A percentile compares a stretch with the other conserved stretches of the same genome.
Conservation (phyloP, 2,888 invertebrate species). For the Proisotoma minuta region DNA sequence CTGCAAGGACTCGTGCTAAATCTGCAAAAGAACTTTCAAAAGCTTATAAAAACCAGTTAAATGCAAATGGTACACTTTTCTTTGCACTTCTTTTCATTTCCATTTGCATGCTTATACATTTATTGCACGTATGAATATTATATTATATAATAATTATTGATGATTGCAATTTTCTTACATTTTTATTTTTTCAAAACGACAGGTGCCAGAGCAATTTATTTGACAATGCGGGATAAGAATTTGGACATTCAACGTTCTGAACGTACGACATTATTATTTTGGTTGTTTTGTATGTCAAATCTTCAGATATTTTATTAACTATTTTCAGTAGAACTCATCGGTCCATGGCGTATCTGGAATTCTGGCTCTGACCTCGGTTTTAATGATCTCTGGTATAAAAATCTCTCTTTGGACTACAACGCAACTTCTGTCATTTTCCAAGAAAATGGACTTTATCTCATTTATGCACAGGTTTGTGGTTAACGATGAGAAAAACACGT, state of each 20-base stretch:
- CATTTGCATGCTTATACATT: neutral
- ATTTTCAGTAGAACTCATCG: constrained; percentile 42
- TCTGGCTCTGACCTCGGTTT: constrained; percentile 34
- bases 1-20: constrained; percentile 1
- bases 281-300: neutral
- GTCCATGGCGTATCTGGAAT: constrained; percentile 38
- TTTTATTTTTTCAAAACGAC: neutral
- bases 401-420: constrained; percentile 29
- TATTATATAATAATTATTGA: neutral
- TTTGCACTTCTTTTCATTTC: neutral
- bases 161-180: neutral
- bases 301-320: neutral
- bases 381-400: constrained; percentile 38
- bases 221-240: constrained; percentile 28
- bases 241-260: constrained; percentile 30
- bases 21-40: constrained; percentile 1
- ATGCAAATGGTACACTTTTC: neutral
- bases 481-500: neutral
- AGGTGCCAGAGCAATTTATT: neutral
- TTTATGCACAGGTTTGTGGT: constrained; percentile 38
- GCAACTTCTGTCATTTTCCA: constrained; percentile 35
- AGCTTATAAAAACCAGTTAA: neutral
- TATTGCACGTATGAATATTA: neutral
- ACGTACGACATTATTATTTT: constrained; percentile 24
- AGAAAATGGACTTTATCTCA: constrained; percentile 37